Percentiles rank a stretch among this genome's conserved stretches.
Evolutionary conservation across 2,113 vertebrate species (phyloP).

Genomic region (Hydrolagus affinis): DNA sequence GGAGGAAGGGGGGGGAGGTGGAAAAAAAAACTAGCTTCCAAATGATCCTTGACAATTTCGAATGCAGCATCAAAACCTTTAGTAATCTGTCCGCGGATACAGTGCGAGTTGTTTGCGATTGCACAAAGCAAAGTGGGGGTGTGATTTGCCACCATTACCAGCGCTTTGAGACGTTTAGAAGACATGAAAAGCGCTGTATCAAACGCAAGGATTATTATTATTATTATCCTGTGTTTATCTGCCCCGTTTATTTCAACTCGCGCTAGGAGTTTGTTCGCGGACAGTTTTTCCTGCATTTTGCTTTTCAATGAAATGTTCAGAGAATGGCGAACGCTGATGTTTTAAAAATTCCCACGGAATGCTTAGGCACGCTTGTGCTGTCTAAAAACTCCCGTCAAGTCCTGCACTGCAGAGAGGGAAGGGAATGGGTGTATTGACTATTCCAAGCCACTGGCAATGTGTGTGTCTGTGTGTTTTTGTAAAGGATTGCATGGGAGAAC

Average conservation of each 20-base stretch:
- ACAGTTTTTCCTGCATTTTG: neutral
- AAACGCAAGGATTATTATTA: no score
- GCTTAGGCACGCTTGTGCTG: neutral
- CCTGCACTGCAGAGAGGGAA: neutral
- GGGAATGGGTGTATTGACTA: neutral
- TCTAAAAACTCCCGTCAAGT: neutral
- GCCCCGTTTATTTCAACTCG: neutral
- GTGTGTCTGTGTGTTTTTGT: no score
- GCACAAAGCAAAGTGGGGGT: constrained; percentile 8
- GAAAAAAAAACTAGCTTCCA: constrained; percentile 17
- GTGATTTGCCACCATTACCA: no score
- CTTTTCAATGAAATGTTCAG: neutral
- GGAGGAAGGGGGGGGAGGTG: no score
- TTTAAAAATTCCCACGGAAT: neutral
- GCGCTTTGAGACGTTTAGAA: no score
- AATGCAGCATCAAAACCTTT: constrained; percentile 27
- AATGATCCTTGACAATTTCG: constrained; percentile 29
- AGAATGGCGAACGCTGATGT: neutral
- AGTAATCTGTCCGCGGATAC: constrained; percentile 16
- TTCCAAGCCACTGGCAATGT: neutral
- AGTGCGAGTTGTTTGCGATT: constrained; percentile 19
- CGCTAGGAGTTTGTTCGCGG: neutral
- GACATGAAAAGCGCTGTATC: no score
- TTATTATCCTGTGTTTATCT: neutral
- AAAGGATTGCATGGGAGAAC: no score